Evolutionary conservation across 2,113 vertebrate genomes (phyloP), one percentile per base, ranked within the genome.

Genomic region (Anthoscopus minutus): DNA sequence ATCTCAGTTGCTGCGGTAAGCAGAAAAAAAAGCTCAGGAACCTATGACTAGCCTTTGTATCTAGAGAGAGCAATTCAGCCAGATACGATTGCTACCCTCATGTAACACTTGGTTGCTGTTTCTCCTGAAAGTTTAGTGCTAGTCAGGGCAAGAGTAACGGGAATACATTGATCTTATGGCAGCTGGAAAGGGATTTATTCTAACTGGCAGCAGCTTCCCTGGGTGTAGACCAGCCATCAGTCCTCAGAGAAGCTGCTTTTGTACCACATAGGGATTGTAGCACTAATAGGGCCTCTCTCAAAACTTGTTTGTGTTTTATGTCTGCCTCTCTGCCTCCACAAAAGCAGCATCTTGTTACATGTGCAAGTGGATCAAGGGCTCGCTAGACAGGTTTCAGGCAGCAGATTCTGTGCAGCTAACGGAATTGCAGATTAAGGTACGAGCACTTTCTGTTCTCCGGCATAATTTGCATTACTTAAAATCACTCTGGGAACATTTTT

Each of bases 1-100:
- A 92, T 72, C 79, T 88, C 81, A 31, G 82, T 38, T 93, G 57
- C 86, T 91, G 86, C 28, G 24, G 74, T 62, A 42, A 85, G 50
- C 51, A 64, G 50, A 61, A 78, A 88, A 85, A 61, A 20, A 42
- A 33, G 9, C 56, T 66, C 2, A 5, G 77, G 70, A 91, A 57
- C 45, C n/a, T 81, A 30, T 4, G 57, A 30, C 54, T 81, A 44
- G 7, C 48, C 21, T 84, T 83, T 72, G 45, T 62, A 76, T 66
- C 60, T 18, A 6, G 61, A 66, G 60, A 88, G 54, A 82, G 57
- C 14, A 48, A 38, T 45, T 81, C 72, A 79, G 62, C 23, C 47
- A 81, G 71, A 27, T 57, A n/a, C 1, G 4, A 65, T 48, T 2
- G 2, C 37, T 42, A 2, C 48, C 66, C 60, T 69, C 71, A 24